Conservation (phyloP, 2,113 vertebrate species). For the Chrysemys picta region DNA sequence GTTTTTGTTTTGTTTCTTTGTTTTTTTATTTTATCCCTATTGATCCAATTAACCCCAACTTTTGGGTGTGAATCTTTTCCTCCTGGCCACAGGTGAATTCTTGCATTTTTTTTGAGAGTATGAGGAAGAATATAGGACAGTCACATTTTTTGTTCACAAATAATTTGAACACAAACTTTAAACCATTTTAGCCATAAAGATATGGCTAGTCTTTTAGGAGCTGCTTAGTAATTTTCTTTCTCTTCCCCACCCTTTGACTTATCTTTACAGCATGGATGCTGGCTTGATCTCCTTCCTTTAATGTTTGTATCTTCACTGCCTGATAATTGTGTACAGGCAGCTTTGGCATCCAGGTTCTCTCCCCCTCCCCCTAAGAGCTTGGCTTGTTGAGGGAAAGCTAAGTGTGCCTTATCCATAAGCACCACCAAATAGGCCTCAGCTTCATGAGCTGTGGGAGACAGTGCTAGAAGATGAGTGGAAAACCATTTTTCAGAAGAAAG, state of each 20-base stretch:
- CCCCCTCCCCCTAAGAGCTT: not conserved
- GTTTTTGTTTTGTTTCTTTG: not conserved
- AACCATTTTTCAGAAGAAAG: constrained; percentile 20
- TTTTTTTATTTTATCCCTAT: too few relatives aligned
- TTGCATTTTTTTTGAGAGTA: not conserved
- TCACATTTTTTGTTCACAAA: not conserved
- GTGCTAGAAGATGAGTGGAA: not conserved
- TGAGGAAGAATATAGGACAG: not conserved
- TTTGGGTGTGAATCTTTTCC: not conserved
- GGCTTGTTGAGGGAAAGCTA: not conserved
- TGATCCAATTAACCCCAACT: not conserved
- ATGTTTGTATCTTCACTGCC: not conserved
- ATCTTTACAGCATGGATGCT: not conserved
- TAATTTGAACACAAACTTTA: not conserved
- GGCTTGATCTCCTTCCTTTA: not conserved
- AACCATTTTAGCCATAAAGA: not conserved
- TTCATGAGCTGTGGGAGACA: not conserved
- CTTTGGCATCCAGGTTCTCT: not conserved
- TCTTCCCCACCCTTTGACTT: not conserved
- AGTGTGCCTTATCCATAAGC: not conserved
- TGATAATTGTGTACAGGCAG: not conserved
- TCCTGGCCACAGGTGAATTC: not conserved
- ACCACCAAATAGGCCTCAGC: not conserved
- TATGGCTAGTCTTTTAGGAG: not conserved
- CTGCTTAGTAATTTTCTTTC: not conserved